These are phyloP conservation scores for Osedax frankpressi DNA, from an alignment of 2,888 invertebrate species.

Conservation along the genomic window DNA sequence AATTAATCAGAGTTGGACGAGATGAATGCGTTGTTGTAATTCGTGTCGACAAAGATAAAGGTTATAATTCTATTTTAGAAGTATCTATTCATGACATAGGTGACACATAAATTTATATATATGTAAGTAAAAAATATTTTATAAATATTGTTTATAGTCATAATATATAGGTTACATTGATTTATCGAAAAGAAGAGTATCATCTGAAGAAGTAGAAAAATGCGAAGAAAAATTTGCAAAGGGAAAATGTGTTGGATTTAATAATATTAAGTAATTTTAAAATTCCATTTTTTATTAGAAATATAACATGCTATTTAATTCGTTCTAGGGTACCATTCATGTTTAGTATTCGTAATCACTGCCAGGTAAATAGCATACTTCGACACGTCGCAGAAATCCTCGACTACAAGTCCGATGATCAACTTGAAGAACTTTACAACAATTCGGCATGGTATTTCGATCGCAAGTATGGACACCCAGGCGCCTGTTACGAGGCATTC, in stretches of 20 bases:
- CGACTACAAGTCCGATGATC: slow-evolving; percentile 75
- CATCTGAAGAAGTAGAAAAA: slow-evolving; percentile 90
- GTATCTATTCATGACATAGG: background rate
- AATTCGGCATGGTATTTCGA: slow-evolving; percentile 98
- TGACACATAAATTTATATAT: background rate
- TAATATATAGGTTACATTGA: slow-evolving; percentile 75
- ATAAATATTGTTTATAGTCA: background rate
- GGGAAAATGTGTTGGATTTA: slow-evolving; percentile 69
- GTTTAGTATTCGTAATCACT: background rate
- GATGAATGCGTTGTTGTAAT: slow-evolving; percentile 98
- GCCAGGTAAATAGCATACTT: slow-evolving; percentile 78
- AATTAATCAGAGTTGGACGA: slow-evolving; percentile 92
- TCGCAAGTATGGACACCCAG: slow-evolving; percentile 86
- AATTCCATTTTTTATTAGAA: no score
- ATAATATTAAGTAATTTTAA: no score
- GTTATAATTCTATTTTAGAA: slow-evolving; percentile 50
- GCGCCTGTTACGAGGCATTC: slow-evolving; percentile 91
- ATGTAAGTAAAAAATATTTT: background rate
- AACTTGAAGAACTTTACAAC: slow-evolving; percentile 83
- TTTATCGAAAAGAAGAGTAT: slow-evolving; percentile 93
- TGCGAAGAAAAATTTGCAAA: slow-evolving; percentile 97
- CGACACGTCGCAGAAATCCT: slow-evolving; percentile 91
- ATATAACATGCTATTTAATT: background rate
- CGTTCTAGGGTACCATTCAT: background rate
- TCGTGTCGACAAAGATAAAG: slow-evolving; percentile 97